Conservation (phyloP, 2,888 invertebrate species). For the Eristalis tenax region DNA sequence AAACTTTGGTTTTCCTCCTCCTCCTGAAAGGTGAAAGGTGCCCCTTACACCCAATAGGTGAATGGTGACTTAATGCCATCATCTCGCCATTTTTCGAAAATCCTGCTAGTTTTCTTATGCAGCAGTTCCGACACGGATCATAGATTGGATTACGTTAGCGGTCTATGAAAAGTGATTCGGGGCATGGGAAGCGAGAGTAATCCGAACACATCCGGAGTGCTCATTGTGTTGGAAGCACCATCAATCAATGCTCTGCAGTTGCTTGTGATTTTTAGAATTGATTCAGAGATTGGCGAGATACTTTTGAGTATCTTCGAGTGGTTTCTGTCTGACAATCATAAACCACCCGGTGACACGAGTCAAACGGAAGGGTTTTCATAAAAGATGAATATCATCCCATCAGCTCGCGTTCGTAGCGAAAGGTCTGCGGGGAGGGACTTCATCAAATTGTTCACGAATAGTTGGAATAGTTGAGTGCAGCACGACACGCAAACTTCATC, state of each 20-base stretch:
- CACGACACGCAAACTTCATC: conserved; percentile 42
- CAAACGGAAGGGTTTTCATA: background rate
- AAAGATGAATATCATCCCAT: background rate
- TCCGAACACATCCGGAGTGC: conserved; percentile 19
- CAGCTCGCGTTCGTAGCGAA: background rate
- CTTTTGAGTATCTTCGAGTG: background rate
- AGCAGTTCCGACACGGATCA: background rate
- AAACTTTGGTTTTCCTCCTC: conserved; percentile 13
- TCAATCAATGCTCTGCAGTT: conserved; percentile 55
- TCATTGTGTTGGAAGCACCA: conserved; percentile 26
- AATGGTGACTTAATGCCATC: conserved; percentile 51
- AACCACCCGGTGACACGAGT: background rate
- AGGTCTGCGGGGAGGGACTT: conserved; percentile 10
- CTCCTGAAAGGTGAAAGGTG: background rate
- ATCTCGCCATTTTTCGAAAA: conserved; percentile 31
- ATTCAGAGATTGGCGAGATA: conserved; percentile 5
- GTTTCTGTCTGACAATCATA: conserved; percentile 12
- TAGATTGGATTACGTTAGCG: conserved; percentile 29
- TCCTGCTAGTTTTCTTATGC: conserved; percentile 15
- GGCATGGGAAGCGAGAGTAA: conserved; percentile 18
- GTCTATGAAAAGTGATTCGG: conserved; percentile 48
- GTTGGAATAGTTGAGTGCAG: conserved; percentile 41
- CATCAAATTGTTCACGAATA: conserved; percentile 33
- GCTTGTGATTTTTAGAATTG: conserved; percentile 46
- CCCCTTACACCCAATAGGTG: conserved; percentile 17